A percentile compares a stretch with the other conserved stretches of the same genome.
Evolutionary conservation across 2,888 invertebrate genomes (phyloP).

Genomic region (Nephrotoma flavescens): DNA sequence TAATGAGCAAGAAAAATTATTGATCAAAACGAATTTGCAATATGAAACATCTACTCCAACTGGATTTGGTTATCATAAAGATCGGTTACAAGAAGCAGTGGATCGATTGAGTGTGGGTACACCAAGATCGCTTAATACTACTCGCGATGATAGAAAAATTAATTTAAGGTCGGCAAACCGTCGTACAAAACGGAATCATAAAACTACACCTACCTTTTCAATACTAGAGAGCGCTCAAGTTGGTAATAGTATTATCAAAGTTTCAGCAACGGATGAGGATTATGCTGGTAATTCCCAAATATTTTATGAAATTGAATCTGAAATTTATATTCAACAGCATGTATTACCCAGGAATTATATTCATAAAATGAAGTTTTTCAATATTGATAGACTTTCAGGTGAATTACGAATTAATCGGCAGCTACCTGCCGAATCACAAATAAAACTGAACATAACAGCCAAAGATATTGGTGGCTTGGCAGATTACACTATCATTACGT

Average conservation of each 20-base stretch:
- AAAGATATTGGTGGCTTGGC: constrained; percentile 59
- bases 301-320: constrained; percentile 53
- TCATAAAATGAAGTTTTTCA: constrained; percentile 44
- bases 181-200: neutral
- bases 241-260: constrained; percentile 50
- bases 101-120: constrained; percentile 18
- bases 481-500: constrained; percentile 51
- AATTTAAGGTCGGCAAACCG: neutral
- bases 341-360: constrained; percentile 30
- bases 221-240: constrained; percentile 58
- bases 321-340: constrained; percentile 41
- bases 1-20: neutral
- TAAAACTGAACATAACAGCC: constrained; percentile 59
- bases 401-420: constrained; percentile 56
- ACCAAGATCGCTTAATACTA: constrained; percentile 16
- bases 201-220: constrained; percentile 41
- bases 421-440: constrained; percentile 59
- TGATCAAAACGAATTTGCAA: constrained; percentile 12
- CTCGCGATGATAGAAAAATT: neutral
- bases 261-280: constrained; percentile 60
- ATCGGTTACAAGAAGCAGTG: neutral
- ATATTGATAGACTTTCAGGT: constrained; percentile 59
- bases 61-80: neutral
- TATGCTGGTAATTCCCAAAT: constrained; percentile 53
- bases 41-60: constrained; percentile 8